A percentile compares a stretch with the other conserved stretches of the same genome.
phyloP scores from a whole-genome alignment of 2,113 vertebrate species.

The Marmota flaviventris region DNA sequence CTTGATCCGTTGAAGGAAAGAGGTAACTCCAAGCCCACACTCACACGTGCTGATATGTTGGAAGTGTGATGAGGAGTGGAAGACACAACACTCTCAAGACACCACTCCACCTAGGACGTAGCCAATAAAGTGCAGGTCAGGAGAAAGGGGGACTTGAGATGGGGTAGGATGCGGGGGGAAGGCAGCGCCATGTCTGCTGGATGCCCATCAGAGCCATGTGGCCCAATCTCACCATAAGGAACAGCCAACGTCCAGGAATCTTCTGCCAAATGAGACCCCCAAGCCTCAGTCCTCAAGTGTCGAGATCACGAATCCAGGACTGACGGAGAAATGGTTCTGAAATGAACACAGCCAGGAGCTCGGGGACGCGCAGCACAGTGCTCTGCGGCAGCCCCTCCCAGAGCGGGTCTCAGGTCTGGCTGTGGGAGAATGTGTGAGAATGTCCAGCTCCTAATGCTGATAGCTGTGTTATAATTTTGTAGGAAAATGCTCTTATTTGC shows the following conservation, averaged over 20 bases:
- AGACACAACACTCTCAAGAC: neutral
- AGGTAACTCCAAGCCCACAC: neutral
- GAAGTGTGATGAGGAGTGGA: neutral
- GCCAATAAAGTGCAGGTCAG: neutral
- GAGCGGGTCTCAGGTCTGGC: too few species aligned
- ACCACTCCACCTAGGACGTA: too few species aligned
- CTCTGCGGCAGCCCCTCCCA: too few species aligned
- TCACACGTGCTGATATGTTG: neutral
- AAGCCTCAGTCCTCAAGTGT: neutral
- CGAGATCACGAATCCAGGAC: neutral
- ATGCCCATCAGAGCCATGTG: too few species aligned
- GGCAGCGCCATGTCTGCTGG: neutral
- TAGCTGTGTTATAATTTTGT: neutral
- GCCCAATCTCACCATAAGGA: too few species aligned
- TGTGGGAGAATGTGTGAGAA: too few species aligned
- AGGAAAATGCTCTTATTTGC: neutral
- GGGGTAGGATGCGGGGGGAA: neutral
- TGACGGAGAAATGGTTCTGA: neutral
- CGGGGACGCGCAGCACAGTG: neutral
- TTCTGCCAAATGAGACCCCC: neutral
- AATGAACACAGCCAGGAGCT: too few species aligned
- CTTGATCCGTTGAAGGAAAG: too few species aligned
- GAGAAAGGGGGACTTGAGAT: neutral
- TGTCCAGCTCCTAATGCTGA: neutral
- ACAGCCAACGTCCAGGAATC: too few species aligned